These are phyloP conservation scores for Mixornis gularis DNA, from an alignment of 2,113 vertebrate species.

Conservation along the genomic window DNA sequence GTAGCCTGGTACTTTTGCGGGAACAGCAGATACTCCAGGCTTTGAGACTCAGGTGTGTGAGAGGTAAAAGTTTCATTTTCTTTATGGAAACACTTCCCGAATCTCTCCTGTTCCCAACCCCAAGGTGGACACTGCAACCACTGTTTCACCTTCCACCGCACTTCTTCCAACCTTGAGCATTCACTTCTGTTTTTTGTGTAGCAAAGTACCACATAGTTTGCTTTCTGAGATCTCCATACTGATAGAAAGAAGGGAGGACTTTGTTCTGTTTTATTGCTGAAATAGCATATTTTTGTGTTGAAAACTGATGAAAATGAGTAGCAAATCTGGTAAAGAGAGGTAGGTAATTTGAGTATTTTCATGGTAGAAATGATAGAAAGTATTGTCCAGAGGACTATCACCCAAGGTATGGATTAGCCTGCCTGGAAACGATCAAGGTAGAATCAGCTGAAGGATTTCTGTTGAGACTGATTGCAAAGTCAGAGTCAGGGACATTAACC, in stretches of 20 bases:
- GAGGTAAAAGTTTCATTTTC: background rate
- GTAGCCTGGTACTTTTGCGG: background rate
- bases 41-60: background rate
- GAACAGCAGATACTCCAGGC: background rate
- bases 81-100: background rate
- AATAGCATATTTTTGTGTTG: background rate
- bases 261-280: background rate
- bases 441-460: background rate
- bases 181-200: background rate
- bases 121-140: background rate
- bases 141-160: fast-evolving
- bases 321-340: background rate
- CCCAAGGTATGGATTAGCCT: background rate
- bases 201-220: background rate
- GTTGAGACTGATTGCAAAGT: background rate
- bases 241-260: background rate
- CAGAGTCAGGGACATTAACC: background rate
- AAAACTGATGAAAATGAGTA: background rate
- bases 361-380: background rate
- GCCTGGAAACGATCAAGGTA: background rate
- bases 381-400: background rate
- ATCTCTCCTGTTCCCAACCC: background rate
- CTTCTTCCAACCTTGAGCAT: background rate
- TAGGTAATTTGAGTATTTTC: background rate
- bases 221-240: background rate